Percentiles rank a stretch among this genome's conserved stretches.
Evolutionary conservation across 2,888 invertebrate species (phyloP).

Genomic region (Drosophila multiciliata): DNA sequence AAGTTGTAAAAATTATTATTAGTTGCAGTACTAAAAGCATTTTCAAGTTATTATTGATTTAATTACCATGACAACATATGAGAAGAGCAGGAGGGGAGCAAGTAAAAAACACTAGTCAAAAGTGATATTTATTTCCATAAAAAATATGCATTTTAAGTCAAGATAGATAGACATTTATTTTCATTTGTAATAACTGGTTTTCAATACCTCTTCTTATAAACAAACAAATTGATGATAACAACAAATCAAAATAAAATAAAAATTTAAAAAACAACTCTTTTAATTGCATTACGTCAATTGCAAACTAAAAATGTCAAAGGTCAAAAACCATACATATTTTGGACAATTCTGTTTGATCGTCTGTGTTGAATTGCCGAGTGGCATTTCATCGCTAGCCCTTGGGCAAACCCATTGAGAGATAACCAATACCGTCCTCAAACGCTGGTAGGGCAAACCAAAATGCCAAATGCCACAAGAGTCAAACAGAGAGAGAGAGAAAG

Average conservation of each 20-base stretch:
- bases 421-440: conserved; percentile 14
- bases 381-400: not conserved
- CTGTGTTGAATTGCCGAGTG: conserved; percentile 13
- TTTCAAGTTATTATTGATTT: not conserved
- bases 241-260: not conserved
- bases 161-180: not conserved
- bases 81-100: not conserved
- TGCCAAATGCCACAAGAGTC: conserved; percentile 7
- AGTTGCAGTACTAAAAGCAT: not conserved
- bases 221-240: not conserved
- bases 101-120: not conserved
- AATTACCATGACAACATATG: not conserved
- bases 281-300: not conserved
- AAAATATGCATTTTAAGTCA: not conserved
- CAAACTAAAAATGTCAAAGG: conserved; percentile 15
- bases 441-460: conserved; percentile 26
- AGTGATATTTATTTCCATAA: not conserved
- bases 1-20: not conserved
- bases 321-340: conserved; percentile 18
- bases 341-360: conserved; percentile 25
- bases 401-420: conserved; percentile 27
- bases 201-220: not conserved
- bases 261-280: not conserved
- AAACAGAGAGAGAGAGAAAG: not conserved
- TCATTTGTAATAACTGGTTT: too few relatives aligned